These are phyloP conservation scores for Trissoscelio sp. DNA, from an alignment of 2,888 invertebrate species.

Conservation along the genomic window DNA sequence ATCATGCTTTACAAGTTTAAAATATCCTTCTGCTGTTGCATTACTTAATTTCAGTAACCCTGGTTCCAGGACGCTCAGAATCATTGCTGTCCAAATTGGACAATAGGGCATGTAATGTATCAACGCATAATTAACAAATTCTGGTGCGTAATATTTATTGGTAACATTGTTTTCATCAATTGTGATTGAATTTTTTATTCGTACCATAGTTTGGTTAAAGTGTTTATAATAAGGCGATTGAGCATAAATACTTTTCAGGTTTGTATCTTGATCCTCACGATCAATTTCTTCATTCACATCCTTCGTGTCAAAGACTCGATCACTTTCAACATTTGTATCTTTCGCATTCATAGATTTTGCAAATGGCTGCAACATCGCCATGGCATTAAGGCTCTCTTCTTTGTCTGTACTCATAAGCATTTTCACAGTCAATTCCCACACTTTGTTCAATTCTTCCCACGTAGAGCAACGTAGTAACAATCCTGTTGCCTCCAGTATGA, in stretches of 20 bases:
- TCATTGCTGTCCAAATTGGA: constrained; percentile 3
- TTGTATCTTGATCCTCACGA: no score
- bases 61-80: background rate
- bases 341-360: background rate
- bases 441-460: background rate
- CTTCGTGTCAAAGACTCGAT: background rate
- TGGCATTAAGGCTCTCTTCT: background rate
- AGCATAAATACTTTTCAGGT: constrained; percentile 11
- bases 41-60: constrained; percentile 18
- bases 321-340: no score
- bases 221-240: constrained; percentile 12
- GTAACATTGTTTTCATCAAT: background rate
- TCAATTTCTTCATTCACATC: constrained; percentile 1
- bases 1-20: constrained; percentile 1
- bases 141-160: background rate
- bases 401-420: background rate
- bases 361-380: background rate
- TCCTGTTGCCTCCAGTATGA: constrained; percentile 11
- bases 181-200: background rate
- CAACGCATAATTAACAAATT: background rate
- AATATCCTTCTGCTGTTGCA: constrained; percentile 1
- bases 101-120: background rate
- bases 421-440: background rate
- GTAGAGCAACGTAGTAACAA: constrained; percentile 1
- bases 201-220: background rate